Evolutionary conservation across 2,888 invertebrate genomes (phyloP).

Genomic region (Temnothorax rugatulus): DNA sequence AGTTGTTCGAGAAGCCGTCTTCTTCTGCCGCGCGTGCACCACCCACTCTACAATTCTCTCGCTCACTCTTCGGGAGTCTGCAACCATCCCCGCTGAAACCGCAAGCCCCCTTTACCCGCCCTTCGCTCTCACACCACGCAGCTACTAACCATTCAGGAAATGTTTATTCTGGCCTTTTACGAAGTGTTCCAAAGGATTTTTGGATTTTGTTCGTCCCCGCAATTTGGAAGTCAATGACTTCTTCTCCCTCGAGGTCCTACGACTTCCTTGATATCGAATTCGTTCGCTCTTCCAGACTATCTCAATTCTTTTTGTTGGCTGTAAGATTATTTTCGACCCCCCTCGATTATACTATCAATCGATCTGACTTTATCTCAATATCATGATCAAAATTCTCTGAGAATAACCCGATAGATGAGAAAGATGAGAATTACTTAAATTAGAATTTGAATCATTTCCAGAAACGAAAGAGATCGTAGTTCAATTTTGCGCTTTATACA

Average conservation of each 20-base stretch:
- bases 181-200: conserved; percentile 79
- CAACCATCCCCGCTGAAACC: conserved; percentile 80
- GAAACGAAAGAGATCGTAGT: neutral
- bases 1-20: conserved; percentile 68
- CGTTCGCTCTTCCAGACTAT: neutral
- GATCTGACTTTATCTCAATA: neutral
- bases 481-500: neutral
- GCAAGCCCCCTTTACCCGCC: conserved; percentile 78
- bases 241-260: conserved; percentile 19
- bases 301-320: neutral
- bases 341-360: neutral
- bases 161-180: conserved; percentile 82
- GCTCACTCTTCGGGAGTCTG: conserved; percentile 75
- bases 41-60: conserved; percentile 60
- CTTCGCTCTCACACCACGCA: conserved; percentile 67
- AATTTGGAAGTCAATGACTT: conserved; percentile 70
- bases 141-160: conserved; percentile 84
- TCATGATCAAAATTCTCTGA: neutral
- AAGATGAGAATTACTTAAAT: neutral
- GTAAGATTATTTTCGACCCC: neutral
- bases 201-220: conserved; percentile 73
- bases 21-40: conserved; percentile 60
- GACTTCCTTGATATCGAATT: conserved; percentile 31
- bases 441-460: neutral
- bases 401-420: neutral